Conservation (phyloP, 2,113 vertebrate species). For the Bos javanicus region DNA sequence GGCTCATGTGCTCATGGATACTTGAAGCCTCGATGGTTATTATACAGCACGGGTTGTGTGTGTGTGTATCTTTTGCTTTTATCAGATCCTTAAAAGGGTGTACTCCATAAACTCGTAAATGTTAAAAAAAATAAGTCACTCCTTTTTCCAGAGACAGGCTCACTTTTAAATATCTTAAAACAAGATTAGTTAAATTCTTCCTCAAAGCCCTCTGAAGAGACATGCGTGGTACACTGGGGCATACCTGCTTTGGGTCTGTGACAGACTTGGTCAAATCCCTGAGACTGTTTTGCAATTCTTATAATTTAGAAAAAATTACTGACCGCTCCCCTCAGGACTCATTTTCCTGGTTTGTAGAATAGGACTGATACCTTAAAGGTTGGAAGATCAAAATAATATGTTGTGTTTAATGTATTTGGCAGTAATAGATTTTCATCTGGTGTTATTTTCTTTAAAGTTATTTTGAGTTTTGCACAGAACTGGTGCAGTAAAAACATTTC, state of each 20-base stretch:
- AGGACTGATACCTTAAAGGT: constrained; percentile 44
- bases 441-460: constrained; percentile 55
- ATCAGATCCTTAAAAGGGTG: not conserved
- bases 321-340: not conserved
- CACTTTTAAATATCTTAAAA: constrained; percentile 7
- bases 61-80: not conserved
- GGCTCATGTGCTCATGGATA: not conserved
- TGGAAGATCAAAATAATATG: constrained; percentile 30
- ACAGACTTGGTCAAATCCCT: not conserved
- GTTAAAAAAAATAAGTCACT: not conserved
- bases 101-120: not conserved
- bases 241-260: not conserved
- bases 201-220: not conserved
- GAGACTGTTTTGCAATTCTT: not conserved
- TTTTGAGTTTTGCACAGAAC: constrained; percentile 44
- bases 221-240: not conserved
- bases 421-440: constrained; percentile 40
- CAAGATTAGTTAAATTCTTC: not conserved
- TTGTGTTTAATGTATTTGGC: not conserved
- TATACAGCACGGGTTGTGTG: not conserved
- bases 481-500: constrained; percentile 30
- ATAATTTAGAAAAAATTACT: constrained; percentile 16
- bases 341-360: constrained; percentile 27
- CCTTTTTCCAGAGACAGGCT: not conserved
- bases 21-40: not conserved